Conservation (phyloP, 2,888 invertebrate species). For the Tenthredo notha region DNA sequence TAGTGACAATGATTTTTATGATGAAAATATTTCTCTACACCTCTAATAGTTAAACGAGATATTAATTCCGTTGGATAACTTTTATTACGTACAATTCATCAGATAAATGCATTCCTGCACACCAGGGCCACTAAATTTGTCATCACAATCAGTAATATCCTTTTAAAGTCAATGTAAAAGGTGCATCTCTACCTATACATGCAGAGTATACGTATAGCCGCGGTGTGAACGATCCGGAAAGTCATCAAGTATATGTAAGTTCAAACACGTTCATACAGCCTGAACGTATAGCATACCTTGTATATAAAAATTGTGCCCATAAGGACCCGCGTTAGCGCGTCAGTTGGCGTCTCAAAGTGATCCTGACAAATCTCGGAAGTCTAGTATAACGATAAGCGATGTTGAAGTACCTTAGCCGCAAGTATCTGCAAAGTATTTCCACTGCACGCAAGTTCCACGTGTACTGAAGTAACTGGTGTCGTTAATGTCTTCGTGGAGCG, state of each 20-base stretch:
- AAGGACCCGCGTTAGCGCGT: constrained; percentile 31
- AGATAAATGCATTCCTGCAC: neutral
- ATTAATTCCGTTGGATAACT: constrained; percentile 13
- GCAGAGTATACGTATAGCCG: neutral
- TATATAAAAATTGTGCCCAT: constrained; percentile 15
- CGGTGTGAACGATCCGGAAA: constrained; percentile 13
- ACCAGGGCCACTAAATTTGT: constrained; percentile 3
- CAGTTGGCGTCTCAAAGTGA: constrained; percentile 46
- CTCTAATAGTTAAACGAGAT: constrained; percentile 12
- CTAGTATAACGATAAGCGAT: constrained; percentile 46
- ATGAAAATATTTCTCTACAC: constrained; percentile 11
- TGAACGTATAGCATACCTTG: neutral
- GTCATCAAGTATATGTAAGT: constrained; percentile 22
- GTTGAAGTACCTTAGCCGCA: constrained; percentile 42
- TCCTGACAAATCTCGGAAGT: constrained; percentile 43
- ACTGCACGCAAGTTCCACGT: constrained; percentile 9
- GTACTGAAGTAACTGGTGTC: neutral
- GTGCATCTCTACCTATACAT: neutral
- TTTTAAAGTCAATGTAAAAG: neutral
- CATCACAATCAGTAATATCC: neutral
- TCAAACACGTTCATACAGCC: neutral
- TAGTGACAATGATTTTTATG: constrained; percentile 8
- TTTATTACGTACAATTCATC: neutral
- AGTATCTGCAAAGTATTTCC: neutral
- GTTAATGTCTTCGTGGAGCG: constrained; percentile 41